Percentiles rank a stretch among this genome's conserved stretches.
phyloP scores from a whole-genome alignment of 2,113 vertebrate species.

The Bubo scandiacus region DNA sequence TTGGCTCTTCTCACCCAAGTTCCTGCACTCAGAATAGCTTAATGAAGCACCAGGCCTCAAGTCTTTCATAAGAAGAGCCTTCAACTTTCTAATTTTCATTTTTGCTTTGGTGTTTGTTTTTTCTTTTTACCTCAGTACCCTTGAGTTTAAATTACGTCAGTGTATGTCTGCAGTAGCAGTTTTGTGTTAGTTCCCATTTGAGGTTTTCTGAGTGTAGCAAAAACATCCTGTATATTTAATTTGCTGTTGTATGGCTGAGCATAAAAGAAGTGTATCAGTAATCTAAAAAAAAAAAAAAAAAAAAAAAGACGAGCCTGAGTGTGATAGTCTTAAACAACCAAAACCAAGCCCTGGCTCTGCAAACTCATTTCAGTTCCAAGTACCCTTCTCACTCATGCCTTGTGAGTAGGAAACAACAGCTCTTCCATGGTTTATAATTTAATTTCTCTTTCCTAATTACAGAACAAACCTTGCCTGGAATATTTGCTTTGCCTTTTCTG shows the following conservation, averaged over 20 bases:
- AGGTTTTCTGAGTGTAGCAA: neutral
- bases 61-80: neutral
- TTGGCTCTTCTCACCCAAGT: neutral
- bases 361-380: neutral
- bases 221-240: neutral
- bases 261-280: neutral
- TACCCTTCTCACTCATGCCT: neutral
- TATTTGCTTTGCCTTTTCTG: neutral
- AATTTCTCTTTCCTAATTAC: constrained; percentile 7
- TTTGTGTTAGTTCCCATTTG: neutral
- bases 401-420: neutral
- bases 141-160: neutral
- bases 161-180: neutral
- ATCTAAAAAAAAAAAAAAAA: neutral
- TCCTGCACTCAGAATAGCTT: neutral
- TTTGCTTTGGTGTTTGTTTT: neutral
- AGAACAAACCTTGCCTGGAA: neutral
- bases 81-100: accelerated
- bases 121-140: neutral
- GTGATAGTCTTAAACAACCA: neutral
- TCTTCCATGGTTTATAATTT: constrained; percentile 24
- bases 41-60: neutral
- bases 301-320: neutral
- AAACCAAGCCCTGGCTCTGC: neutral
- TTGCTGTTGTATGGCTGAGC: neutral